Evolutionary conservation across 2,797 vertebrate genomes (phyloP).

Genomic region (Coregonus suidteri): DNA sequence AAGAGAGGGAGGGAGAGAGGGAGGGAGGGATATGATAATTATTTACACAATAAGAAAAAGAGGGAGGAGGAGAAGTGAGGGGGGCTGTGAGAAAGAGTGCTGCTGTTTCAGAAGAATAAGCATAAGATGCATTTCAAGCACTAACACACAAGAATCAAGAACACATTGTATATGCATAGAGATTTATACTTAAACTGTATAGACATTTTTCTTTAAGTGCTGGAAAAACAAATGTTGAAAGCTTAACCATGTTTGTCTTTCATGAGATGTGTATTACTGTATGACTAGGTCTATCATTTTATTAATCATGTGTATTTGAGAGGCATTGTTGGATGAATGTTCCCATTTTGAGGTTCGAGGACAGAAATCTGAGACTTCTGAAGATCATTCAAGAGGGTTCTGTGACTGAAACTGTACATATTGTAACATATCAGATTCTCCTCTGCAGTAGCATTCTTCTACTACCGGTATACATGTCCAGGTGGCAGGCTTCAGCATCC

Average conservation of each 20-base stretch:
- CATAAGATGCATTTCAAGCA: constrained; percentile 3
- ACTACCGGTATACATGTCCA: neutral
- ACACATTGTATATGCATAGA: constrained; percentile 43
- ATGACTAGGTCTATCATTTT: constrained; percentile 45
- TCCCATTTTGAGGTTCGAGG: constrained; percentile 23
- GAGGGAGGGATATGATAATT: constrained; percentile 28
- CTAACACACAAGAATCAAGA: constrained; percentile 20
- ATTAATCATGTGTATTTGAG: constrained; percentile 50
- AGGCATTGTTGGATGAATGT: neutral
- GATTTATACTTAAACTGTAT: constrained; percentile 48
- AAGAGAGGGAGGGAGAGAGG: neutral
- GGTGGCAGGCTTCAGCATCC: neutral
- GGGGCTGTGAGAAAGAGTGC: neutral
- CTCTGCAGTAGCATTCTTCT: neutral
- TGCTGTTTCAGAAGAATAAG: neutral
- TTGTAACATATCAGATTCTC: constrained; percentile 21
- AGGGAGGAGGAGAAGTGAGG: constrained; percentile 2
- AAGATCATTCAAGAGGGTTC: neutral
- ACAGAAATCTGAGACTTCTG: constrained; percentile 17
- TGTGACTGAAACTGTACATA: constrained; percentile 27
- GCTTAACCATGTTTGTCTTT: constrained; percentile 15
- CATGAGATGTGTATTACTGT: constrained; percentile 33
- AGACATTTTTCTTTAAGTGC: constrained; percentile 27
- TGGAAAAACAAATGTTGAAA: constrained; percentile 19
- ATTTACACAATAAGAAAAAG: constrained; percentile 24